Base-by-base conservation (phyloP, 2,888 invertebrate genomes). In the Rotaria macrura region DNA sequence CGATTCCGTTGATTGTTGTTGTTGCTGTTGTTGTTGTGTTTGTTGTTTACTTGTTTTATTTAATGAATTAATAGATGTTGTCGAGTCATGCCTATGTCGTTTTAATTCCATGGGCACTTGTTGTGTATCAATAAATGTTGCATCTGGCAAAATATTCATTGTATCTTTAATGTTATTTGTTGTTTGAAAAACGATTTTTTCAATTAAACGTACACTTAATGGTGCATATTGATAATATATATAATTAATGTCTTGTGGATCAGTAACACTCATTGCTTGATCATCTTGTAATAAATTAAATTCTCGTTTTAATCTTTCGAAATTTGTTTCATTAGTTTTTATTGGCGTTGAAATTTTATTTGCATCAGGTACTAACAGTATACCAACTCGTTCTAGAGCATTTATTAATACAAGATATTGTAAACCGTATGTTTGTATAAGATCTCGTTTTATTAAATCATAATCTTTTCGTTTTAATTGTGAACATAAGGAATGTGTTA, bases 191-290 rank as follows among this genome's bases (percentile, higher is more conserved):
- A 84, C 84, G n/a, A 57, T 54, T 57, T 55, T 55, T 25, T 54
- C 84, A 6, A 84, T 54, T 38, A 97, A 93, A 52, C 97, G 93
- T 5, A 96, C 94, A 85, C 95, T 95, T 65, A 99, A 91, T 0
- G 98, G 97, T 0, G 97, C 96, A 91, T 97, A 98, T 55, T 92
- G 95, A 89, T 95, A 95, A 89, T 95, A 95, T 55, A 96, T 94
- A 89, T 96, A 97, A 87, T 95, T 94, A 85, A 96, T 95, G 89
- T 97, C 96, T 87, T 93, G 94, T 0, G 94, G 94, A 85, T 94
- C 93, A 91, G 94, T 92, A 91, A 96, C 96, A 86, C 94, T 93
- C 1, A 94, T 94, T 25, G 25, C n/a, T 43, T 43, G 23, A 65
- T 65, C 65, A 34, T 29, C 65, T 79, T 79, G 79, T 79, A 79